These are phyloP conservation scores for Drusus annulatus DNA, from an alignment of 1,140 invertebrate genomes.

Conservation along the genomic window DNA sequence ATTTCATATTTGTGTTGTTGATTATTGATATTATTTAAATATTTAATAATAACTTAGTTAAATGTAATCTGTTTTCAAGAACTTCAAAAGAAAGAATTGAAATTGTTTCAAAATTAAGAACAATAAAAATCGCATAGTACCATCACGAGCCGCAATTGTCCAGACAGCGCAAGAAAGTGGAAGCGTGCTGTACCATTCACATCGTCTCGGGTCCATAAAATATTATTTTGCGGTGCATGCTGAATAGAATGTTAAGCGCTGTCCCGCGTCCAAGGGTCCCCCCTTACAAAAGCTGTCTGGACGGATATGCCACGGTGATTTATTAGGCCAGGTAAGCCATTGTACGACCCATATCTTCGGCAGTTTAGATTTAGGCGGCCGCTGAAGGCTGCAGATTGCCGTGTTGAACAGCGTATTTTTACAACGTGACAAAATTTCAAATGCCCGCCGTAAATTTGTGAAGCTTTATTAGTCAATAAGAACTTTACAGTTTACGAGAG, in stretches of 20 bases:
- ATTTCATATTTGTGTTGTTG: too few species aligned
- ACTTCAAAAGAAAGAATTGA: too few species aligned
- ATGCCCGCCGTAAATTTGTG: too few species aligned
- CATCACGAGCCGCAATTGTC: not conserved
- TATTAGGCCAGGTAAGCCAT: constrained; percentile 37
- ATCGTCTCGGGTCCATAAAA: constrained; percentile 18
- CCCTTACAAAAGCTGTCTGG: constrained; percentile 29
- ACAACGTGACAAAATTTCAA: not conserved
- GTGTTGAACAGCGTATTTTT: not conserved
- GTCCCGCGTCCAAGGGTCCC: constrained; percentile 34
- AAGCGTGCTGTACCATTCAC: constrained; percentile 35
- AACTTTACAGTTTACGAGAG: too few species aligned
- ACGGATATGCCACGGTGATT: constrained; percentile 22
- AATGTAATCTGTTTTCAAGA: too few species aligned
- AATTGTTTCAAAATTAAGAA: too few species aligned
- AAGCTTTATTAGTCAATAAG: too few species aligned
- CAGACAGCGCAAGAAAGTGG: not conserved
- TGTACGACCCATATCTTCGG: constrained; percentile 29
- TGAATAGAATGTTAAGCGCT: constrained; percentile 46
- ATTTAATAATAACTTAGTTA: too few species aligned
- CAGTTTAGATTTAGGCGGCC: constrained; percentile 8
- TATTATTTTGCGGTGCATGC: constrained; percentile 44
- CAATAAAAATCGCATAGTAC: too few species aligned
- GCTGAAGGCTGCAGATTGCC: not conserved
- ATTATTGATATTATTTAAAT: too few species aligned